Evolutionary conservation across 2,888 invertebrate species (phyloP).

Genomic region (Galerucella nymphaeae): DNA sequence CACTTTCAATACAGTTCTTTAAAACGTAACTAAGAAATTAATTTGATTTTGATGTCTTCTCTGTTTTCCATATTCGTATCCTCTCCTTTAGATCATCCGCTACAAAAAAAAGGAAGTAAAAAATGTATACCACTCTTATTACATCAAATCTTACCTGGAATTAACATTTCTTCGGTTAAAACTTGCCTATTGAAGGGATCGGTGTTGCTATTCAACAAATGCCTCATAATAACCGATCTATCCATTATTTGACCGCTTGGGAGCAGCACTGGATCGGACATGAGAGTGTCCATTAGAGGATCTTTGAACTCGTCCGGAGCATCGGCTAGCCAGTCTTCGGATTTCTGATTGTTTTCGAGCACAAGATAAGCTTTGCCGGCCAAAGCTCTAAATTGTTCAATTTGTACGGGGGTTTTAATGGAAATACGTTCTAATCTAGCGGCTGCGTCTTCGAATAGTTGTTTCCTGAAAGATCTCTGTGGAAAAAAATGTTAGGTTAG

Average conservation of each 20-base stretch:
- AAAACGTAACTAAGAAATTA: constrained; percentile 35
- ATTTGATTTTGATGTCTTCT: constrained; percentile 70
- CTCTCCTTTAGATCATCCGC: constrained; percentile 86
- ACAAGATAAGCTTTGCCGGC: constrained; percentile 83
- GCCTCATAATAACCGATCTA: constrained; percentile 90
- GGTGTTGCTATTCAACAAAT: constrained; percentile 93
- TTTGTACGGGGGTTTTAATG: constrained; percentile 87
- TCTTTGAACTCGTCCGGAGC: constrained; percentile 97
- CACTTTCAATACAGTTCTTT: constrained; percentile 28
- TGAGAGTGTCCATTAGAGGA: constrained; percentile 96
- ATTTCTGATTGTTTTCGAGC: constrained; percentile 83
- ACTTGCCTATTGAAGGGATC: constrained; percentile 98
- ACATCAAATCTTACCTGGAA: constrained; percentile 84
- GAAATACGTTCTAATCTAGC: constrained; percentile 81
- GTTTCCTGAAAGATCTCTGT: constrained; percentile 92
- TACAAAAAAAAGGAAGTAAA: constrained; percentile 68
- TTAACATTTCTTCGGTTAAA: constrained; percentile 92
- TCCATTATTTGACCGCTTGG: constrained; percentile 95
- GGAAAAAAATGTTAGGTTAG: constrained; percentile 48
- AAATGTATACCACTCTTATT: no score
- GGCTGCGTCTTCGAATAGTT: constrained; percentile 92
- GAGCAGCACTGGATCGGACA: constrained; percentile 94
- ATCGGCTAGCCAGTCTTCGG: constrained; percentile 93
- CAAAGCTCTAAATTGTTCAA: constrained; percentile 85
- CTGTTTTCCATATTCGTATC: constrained; percentile 88